Evolutionary conservation across 2,113 vertebrate genomes (phyloP).

Genomic region (Telmatochromis brichardi): DNA sequence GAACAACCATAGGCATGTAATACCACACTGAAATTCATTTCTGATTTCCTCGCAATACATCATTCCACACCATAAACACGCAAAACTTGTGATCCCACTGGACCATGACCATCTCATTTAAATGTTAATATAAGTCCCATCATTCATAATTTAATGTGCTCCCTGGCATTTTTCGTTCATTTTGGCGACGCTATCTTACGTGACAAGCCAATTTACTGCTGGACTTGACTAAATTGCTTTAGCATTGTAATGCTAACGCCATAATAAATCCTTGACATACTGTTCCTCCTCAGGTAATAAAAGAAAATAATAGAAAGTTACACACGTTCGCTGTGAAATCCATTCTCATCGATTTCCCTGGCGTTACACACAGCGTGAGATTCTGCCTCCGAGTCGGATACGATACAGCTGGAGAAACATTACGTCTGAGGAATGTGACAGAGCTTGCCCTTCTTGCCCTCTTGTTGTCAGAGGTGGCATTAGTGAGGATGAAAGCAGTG

Average conservation of each 20-base stretch:
- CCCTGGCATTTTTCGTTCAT: slow-evolving; percentile 49
- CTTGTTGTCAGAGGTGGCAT: slow-evolving; percentile 25
- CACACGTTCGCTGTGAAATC: not conserved
- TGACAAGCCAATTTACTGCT: slow-evolving; percentile 61
- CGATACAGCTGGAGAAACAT: slow-evolving; percentile 14
- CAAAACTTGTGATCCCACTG: slow-evolving; percentile 43
- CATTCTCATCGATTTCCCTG: slow-evolving; percentile 35
- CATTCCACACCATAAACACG: slow-evolving; percentile 52
- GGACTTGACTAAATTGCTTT: slow-evolving; percentile 47
- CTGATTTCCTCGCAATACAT: slow-evolving; percentile 28
- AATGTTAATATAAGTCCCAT: slow-evolving; percentile 68
- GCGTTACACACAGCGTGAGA: not conserved
- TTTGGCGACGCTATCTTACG: slow-evolving; percentile 33
- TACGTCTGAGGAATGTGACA: slow-evolving; percentile 21
- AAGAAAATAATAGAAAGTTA: slow-evolving; percentile 31
- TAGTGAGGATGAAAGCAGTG: slow-evolving; percentile 25
- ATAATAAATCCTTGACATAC: slow-evolving; percentile 45
- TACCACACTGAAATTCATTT: slow-evolving; percentile 23
- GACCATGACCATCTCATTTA: slow-evolving; percentile 63
- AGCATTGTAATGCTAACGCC: slow-evolving; percentile 36
- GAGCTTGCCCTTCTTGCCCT: slow-evolving; percentile 23
- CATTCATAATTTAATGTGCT: slow-evolving; percentile 57
- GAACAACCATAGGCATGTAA: slow-evolving; percentile 5
- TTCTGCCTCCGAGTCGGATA: not conserved
- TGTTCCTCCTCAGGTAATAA: slow-evolving; percentile 32